Percentiles rank a stretch among this genome's conserved stretches.
Conservation (phyloP, 2,797 vertebrate species). For the Moxostoma hubbsi region DNA sequence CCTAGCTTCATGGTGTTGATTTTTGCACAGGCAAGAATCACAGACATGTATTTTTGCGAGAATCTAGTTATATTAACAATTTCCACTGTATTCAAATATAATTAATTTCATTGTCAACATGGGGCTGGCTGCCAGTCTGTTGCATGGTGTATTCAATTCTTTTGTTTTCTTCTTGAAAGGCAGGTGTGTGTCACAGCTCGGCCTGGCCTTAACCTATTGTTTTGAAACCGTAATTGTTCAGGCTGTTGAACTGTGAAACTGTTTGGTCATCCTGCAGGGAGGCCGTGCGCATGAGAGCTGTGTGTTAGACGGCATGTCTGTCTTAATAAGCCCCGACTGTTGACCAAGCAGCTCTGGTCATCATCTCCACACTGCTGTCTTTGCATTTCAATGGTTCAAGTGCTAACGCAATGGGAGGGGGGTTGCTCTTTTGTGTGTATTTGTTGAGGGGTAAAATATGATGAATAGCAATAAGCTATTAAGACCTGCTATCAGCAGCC, state of each 20-base stretch:
- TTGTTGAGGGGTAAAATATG: conserved; percentile 39
- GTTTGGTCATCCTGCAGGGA: conserved; percentile 13
- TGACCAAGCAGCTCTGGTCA: conserved; percentile 50
- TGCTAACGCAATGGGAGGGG: conserved; percentile 21
- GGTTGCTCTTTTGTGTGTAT: not conserved
- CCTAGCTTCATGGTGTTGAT: too few species aligned
- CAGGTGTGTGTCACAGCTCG: conserved; percentile 6
- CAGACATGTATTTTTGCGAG: too few species aligned
- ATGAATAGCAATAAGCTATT: conserved; percentile 56
- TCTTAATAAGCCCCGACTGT: conserved; percentile 54
- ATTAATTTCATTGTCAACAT: not conserved
- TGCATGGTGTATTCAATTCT: not conserved
- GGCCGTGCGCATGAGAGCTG: not conserved
- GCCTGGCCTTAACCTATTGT: conserved; percentile 24
- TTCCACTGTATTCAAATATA: not conserved
- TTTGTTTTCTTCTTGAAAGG: conserved; percentile 8
- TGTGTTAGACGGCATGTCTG: conserved; percentile 27
- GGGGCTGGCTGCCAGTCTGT: not conserved
- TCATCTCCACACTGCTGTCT: conserved; percentile 44
- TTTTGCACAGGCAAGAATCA: too few species aligned
- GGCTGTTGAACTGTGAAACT: conserved; percentile 28
- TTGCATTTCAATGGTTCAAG: conserved; percentile 38
- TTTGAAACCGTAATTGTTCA: conserved; percentile 29
- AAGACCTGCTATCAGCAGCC: conserved; percentile 52
- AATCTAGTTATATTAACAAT: not conserved